Evolutionary conservation across 2,113 vertebrate species (phyloP).

Genomic region (Myodes glareolus): DNA sequence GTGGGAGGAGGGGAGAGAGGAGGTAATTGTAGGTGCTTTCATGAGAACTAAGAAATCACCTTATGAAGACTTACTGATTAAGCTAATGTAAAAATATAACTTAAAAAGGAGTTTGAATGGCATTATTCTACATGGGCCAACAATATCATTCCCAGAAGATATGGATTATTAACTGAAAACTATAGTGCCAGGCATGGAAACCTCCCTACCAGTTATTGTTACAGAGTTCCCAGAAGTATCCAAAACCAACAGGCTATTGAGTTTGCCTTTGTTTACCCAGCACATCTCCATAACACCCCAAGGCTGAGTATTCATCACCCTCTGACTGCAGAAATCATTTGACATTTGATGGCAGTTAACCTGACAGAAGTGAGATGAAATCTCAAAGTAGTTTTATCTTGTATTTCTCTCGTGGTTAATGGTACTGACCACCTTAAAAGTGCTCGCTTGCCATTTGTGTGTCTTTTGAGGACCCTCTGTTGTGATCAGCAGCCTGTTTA

Average conservation of each 20-base stretch:
- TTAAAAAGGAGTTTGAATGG: background rate
- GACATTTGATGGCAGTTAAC: background rate
- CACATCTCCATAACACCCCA: background rate
- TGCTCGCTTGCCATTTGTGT: no score
- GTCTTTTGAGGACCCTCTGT: background rate
- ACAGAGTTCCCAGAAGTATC: no score
- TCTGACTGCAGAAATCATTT: background rate
- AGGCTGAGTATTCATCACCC: background rate
- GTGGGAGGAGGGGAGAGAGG: background rate
- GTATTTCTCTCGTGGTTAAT: background rate
- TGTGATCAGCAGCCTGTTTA: background rate
- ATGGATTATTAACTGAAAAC: no score
- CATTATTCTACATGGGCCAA: no score
- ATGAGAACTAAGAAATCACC: background rate
- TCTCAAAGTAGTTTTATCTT: background rate
- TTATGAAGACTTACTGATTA: background rate
- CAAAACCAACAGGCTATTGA: background rate
- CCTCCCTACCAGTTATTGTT: no score
- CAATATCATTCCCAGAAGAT: no score
- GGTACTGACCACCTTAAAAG: background rate
- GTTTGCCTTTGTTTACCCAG: background rate
- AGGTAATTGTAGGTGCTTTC: background rate
- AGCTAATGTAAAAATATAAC: background rate
- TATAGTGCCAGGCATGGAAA: no score
- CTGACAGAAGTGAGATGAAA: background rate